A percentile compares a stretch with the other conserved stretches of the same genome.
phyloP scores from a whole-genome alignment of 2,888 invertebrate species.

The Drosophila emarginata region DNA sequence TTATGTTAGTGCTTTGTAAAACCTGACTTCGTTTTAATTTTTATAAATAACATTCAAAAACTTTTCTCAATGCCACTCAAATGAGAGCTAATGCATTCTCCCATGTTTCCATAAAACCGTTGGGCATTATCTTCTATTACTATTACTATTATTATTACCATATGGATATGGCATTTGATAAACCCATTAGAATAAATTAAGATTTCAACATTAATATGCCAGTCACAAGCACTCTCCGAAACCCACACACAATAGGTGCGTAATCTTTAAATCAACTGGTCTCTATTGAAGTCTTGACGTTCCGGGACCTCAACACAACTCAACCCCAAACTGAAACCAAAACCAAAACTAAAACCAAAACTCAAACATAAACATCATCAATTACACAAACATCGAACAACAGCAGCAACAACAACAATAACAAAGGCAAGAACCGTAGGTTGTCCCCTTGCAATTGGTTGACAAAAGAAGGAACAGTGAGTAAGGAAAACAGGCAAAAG shows the following conservation, averaged over 20 bases:
- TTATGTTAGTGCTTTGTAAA: not conserved
- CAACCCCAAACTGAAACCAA: not conserved
- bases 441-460: constrained; percentile 55
- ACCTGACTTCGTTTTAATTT: not conserved
- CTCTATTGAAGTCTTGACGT: constrained; percentile 17
- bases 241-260: constrained; percentile 75
- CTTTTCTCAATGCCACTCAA: constrained; percentile 23
- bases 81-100: constrained; percentile 11
- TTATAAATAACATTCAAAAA: not conserved
- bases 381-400: constrained; percentile 64
- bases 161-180: constrained; percentile 51
- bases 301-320: constrained; percentile 34
- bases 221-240: constrained; percentile 53
- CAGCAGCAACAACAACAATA: constrained; percentile 39
- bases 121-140: constrained; percentile 26
- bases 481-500: constrained; percentile 24
- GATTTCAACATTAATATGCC: constrained; percentile 68
- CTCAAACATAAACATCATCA: constrained; percentile 73
- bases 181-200: constrained; percentile 73
- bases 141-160: constrained; percentile 38
- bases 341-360: constrained; percentile 5
- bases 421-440: constrained; percentile 63
- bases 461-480: constrained; percentile 51
- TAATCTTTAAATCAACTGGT: constrained; percentile 73
- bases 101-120: constrained; percentile 5